Percentiles rank a stretch among this genome's conserved stretches.
These are phyloP conservation scores for Xestia xanthographa DNA, from an alignment of 2,888 invertebrate genomes.

Conservation along the genomic window DNA sequence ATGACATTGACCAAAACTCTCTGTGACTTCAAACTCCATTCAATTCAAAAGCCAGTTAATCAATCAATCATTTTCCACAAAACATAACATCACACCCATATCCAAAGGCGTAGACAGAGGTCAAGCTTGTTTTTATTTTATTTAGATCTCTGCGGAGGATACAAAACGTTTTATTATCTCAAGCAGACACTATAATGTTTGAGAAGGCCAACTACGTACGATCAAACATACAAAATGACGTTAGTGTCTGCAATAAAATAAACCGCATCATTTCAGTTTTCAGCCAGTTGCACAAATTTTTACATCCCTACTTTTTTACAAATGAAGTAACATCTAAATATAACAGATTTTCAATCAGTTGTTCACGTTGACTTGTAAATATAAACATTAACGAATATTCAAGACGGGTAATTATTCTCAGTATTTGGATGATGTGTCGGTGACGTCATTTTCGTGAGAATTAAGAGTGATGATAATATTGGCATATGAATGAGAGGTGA, in stretches of 20 bases:
- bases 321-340: constrained; percentile 38
- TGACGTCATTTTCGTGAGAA: constrained; percentile 39
- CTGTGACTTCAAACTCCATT: neutral
- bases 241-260: neutral
- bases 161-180: neutral
- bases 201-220: neutral
- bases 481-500: constrained; percentile 25
- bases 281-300: neutral
- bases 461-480: constrained; percentile 31
- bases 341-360: constrained; percentile 32
- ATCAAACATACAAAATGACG: constrained; percentile 6
- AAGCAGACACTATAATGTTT: neutral
- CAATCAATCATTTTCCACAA: neutral
- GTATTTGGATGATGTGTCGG: constrained; percentile 27
- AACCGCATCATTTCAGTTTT: constrained; percentile 14
- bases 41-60: neutral
- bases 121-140: neutral
- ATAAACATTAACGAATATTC: constrained; percentile 16
- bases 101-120: neutral
- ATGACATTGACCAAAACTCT: neutral
- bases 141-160: neutral
- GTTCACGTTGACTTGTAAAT: constrained; percentile 28
- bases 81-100: neutral
- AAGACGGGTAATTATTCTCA: constrained; percentile 28
- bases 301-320: neutral